Percentiles rank a stretch among this genome's conserved stretches.
These are phyloP conservation scores for Aphelinus atriplicis DNA, from an alignment of 1,140 invertebrate species.

Conservation along the genomic window DNA sequence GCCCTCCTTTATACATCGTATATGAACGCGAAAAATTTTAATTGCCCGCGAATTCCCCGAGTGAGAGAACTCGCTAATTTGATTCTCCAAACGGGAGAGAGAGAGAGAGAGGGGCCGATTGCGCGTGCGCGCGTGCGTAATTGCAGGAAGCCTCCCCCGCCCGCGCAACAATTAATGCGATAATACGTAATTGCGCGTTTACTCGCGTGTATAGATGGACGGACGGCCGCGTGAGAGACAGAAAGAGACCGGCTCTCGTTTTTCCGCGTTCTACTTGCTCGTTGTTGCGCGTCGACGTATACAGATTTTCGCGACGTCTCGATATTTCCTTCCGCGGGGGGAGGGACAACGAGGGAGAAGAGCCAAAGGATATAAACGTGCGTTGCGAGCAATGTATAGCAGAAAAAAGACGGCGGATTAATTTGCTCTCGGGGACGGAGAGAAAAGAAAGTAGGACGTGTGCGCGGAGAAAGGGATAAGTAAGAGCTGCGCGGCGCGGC, in stretches of 20 bases:
- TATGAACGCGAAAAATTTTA: constrained; percentile 33
- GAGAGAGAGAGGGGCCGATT: constrained; percentile 1
- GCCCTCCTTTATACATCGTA: background rate
- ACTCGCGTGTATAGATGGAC: constrained; percentile 2
- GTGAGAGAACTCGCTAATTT: constrained; percentile 36
- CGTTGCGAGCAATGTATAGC: too few species aligned
- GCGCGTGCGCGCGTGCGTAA: constrained; percentile 30
- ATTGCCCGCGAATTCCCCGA: constrained; percentile 30
- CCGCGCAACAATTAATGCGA: constrained; percentile 42
- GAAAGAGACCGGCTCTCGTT: constrained; percentile 14
- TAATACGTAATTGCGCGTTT: constrained; percentile 38
- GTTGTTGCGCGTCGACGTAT: constrained; percentile 19
- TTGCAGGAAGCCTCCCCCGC: constrained; percentile 37
- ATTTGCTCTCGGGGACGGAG: too few species aligned
- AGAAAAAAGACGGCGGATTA: too few species aligned
- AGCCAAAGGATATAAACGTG: too few species aligned
- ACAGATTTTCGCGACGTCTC: background rate
- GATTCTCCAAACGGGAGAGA: constrained; percentile 28
- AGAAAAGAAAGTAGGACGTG: too few species aligned
- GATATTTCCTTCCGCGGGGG: background rate
- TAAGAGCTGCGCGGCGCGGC: too few species aligned
- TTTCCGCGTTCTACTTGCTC: constrained; percentile 1
- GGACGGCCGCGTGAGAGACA: too few species aligned
- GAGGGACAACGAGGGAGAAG: too few species aligned
- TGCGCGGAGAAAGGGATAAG: too few species aligned